Percentiles rank a stretch among this genome's conserved stretches.
Evolutionary conservation across 2,113 vertebrate genomes (phyloP).

Genomic region (Trogon surrucura): DNA sequence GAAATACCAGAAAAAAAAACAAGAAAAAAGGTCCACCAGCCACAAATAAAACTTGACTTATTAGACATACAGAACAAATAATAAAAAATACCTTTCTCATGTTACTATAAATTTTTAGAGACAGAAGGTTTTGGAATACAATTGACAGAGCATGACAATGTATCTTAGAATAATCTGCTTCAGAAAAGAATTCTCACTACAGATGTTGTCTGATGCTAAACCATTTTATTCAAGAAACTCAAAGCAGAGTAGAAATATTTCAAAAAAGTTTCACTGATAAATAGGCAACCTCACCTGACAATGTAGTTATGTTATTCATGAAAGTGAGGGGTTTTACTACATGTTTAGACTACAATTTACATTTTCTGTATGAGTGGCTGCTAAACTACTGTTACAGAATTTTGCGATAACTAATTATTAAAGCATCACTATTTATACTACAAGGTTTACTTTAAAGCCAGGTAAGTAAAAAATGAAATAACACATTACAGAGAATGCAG

Average conservation of each 20-base stretch:
- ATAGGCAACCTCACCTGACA: neutral
- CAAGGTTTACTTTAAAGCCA: neutral
- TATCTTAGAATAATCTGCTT: neutral
- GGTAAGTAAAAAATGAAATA: neutral
- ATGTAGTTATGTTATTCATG: neutral
- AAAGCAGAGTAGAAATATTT: neutral
- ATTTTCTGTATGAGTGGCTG: neutral
- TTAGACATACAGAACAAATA: neutral
- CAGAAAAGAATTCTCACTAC: neutral
- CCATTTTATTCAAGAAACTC: neutral
- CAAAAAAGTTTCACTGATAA: neutral
- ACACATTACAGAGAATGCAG: neutral
- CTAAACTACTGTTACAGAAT: neutral
- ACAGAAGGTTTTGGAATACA: neutral
- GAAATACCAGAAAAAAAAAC: neutral
- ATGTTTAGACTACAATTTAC: neutral
- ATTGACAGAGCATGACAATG: neutral
- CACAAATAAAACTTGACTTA: neutral
- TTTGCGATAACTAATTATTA: neutral
- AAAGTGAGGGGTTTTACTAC: neutral
- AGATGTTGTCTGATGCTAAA: neutral
- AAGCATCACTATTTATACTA: neutral
- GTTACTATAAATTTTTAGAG: neutral
- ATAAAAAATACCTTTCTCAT: neutral
- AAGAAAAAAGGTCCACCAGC: neutral